Base-by-base conservation (phyloP, 2,797 vertebrate genomes). In the Podargus strigoides region DNA sequence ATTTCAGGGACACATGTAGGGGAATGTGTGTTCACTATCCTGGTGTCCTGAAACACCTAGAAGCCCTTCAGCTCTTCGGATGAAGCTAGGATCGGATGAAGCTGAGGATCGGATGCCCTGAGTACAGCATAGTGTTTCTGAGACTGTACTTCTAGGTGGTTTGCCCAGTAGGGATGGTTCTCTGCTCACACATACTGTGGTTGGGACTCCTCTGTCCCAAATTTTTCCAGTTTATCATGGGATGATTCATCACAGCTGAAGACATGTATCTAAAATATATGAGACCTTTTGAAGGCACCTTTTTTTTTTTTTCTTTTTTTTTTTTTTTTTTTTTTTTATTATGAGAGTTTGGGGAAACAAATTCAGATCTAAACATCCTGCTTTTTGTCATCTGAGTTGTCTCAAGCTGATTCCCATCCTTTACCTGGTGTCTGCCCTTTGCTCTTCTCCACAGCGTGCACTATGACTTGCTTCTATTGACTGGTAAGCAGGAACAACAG, bases 1-100 rank as follows among this genome's bases (percentile, higher is more conserved):
- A 28, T 73, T 24, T 76, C 22, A 47, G 50, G 13, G 22, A 39
- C 64, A 32, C 1, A 2, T 0, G 0, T 28, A n/a, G 6, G 4
- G 20, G 5, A 76, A 50, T 0, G 5, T 24, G 22, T 41, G 34
- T 47, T 75, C 23, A 9, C 16, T 90, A 4, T 52, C 63, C 22
- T 44, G 30, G 5, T 28, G n/a, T 66, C 39, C 47, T 64, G 22
- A 34, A 88, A 39, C 15, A 63, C 14, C 7, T 30, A 13, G 14
- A 44, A 74, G 20, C 7, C 39, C 47, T 83, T 63, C 69, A 74
- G 24, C 44, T 67, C 23, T n/a, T 72, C 37, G 24, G n/a, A 22
- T 27, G 56, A 46, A 81, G n/a, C 27, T 49, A 46, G n/a, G n/a
- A 53, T 72, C 46, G 28, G 36, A 21, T 27, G 53, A 42, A 81